A percentile compares a stretch with the other conserved stretches of the same genome.
Conservation (phyloP, 2,797 vertebrate genomes). For the Nothura maculosa region DNA sequence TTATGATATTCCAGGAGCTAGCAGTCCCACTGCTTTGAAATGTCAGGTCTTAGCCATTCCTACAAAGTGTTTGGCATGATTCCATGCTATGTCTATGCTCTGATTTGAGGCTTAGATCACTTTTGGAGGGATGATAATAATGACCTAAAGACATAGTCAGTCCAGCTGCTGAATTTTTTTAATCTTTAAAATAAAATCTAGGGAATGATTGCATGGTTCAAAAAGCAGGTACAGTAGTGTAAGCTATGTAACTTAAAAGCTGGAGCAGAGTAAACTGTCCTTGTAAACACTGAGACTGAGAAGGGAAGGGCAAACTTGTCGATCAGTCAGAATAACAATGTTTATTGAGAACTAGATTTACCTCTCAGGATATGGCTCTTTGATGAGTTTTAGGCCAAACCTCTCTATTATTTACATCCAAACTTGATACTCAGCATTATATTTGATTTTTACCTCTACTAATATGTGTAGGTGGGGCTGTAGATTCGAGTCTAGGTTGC, state of each 20-base stretch:
- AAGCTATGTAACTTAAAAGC: background rate
- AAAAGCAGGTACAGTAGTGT: background rate
- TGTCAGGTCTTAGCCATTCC: background rate
- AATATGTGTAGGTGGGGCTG: background rate
- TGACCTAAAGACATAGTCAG: background rate
- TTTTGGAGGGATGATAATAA: background rate
- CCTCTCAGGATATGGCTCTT: background rate
- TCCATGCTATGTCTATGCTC: background rate
- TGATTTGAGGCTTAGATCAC: background rate
- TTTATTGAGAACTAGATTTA: background rate
- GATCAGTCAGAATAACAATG: background rate
- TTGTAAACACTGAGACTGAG: background rate
- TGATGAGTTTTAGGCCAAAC: background rate
- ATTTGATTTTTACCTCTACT: background rate
- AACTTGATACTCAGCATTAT: background rate
- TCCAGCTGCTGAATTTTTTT: background rate
- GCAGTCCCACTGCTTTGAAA: background rate
- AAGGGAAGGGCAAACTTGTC: background rate
- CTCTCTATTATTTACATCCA: background rate
- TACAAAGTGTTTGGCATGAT: background rate
- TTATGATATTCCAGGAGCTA: background rate
- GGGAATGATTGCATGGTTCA: rapidly evolving
- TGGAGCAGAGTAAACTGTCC: background rate
- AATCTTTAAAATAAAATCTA: background rate
- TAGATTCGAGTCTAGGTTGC: background rate